phyloP scores from a whole-genome alignment of 2,888 invertebrate species.

The Zele albiditarsus region DNA sequence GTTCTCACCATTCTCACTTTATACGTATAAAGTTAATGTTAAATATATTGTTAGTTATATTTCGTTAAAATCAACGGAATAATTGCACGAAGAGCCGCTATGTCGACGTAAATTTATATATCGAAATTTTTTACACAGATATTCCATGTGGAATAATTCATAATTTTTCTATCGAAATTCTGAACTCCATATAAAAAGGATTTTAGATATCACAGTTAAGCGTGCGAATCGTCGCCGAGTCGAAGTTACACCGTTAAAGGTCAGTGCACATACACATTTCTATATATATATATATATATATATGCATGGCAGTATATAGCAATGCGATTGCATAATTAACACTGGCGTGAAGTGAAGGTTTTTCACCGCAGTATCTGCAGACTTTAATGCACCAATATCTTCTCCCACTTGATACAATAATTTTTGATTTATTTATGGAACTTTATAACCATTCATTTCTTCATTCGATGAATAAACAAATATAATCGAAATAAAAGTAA shows the following conservation, averaged over 20 bases:
- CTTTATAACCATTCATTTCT: background rate
- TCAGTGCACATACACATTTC: constrained; percentile 44
- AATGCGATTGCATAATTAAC: constrained; percentile 51
- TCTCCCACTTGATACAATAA: constrained; percentile 1
- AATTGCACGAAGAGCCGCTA: background rate
- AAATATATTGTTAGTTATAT: constrained; percentile 60
- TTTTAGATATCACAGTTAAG: constrained; percentile 14
- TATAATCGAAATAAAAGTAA: too few relatives aligned
- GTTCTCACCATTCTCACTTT: constrained; percentile 31
- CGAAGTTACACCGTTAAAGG: constrained; percentile 51
- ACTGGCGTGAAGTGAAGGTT: constrained; percentile 37
- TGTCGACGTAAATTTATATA: constrained; percentile 4
- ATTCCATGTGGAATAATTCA: background rate
- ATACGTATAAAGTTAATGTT: constrained; percentile 59
- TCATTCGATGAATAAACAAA: background rate
- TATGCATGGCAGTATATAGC: background rate
- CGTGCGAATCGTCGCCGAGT: constrained; percentile 41
- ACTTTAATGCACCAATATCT: constrained; percentile 23
- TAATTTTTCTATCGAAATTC: constrained; percentile 2
- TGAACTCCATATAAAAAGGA: constrained; percentile 1
- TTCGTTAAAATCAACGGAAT: background rate
- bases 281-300: background rate
- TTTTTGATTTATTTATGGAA: constrained; percentile 19
- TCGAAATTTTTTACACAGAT: background rate
- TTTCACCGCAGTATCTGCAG: constrained; percentile 32